Percentiles rank a stretch among this genome's conserved stretches.
Conservation (phyloP, 2,888 invertebrate species). For the Eristalinus sepulchralis region DNA sequence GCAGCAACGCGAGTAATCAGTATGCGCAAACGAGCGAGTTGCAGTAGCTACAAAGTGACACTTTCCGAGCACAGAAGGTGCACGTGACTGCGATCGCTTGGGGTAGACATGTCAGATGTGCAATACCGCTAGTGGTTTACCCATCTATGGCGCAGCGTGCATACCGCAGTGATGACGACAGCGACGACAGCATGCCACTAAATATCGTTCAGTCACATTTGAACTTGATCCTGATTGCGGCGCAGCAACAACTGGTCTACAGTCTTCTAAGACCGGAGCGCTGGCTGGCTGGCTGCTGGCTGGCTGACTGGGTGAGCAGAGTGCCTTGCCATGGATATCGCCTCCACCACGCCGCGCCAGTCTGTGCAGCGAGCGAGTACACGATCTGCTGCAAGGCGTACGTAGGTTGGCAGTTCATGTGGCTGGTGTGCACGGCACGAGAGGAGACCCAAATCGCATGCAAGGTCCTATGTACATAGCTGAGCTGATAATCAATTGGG, state of each 20-base stretch:
- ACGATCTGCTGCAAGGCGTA: constrained; percentile 38
- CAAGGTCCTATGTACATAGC: constrained; percentile 11
- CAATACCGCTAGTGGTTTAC: constrained; percentile 51
- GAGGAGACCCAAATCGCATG: constrained; percentile 21
- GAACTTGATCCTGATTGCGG: constrained; percentile 67
- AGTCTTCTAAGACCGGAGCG: constrained; percentile 11
- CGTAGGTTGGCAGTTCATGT: constrained; percentile 56
- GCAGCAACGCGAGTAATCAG: constrained; percentile 43
- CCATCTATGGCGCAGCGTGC: constrained; percentile 55
- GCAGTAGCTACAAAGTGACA: constrained; percentile 63
- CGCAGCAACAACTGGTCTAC: constrained; percentile 30
- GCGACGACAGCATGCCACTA: constrained; percentile 53
- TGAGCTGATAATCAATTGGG: constrained; percentile 35
- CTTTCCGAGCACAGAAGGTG: constrained; percentile 57
- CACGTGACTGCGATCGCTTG: constrained; percentile 49
- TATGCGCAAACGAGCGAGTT: constrained; percentile 58
- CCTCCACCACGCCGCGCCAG: not conserved
- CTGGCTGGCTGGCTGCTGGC: constrained; percentile 22
- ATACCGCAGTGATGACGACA: constrained; percentile 57
- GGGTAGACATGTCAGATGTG: constrained; percentile 53
- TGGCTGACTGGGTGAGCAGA: constrained; percentile 34
- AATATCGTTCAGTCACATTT: constrained; percentile 69
- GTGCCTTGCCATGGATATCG: not conserved
- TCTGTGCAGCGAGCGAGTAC: constrained; percentile 43
- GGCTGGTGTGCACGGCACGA: not conserved